These are phyloP conservation scores for Diploscapter pachys DNA, from an alignment of 1,140 invertebrate genomes.

Conservation along the genomic window DNA sequence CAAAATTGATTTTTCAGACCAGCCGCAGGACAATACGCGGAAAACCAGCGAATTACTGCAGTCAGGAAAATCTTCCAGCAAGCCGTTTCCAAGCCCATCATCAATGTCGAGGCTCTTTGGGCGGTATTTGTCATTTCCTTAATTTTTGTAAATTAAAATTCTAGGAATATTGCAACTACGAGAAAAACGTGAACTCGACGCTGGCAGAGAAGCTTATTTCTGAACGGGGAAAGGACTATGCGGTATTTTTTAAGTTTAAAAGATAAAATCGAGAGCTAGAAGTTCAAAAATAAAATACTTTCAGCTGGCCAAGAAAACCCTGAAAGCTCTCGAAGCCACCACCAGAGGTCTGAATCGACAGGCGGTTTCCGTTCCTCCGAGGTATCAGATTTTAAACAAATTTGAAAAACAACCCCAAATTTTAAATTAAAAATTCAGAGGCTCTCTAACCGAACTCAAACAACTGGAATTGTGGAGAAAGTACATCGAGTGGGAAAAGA, in stretches of 20 bases:
- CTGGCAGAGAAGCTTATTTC: constrained; percentile 91
- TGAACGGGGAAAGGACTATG: constrained; percentile 86
- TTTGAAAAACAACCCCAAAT: background rate
- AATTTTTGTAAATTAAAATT: too few relatives aligned
- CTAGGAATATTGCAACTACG: constrained; percentile 79
- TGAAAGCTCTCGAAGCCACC: constrained; percentile 77
- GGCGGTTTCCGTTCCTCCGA: constrained; percentile 65
- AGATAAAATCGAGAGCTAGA: constrained; percentile 57
- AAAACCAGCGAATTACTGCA: constrained; percentile 97
- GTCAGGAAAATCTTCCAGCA: constrained; percentile 93
- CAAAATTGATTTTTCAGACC: constrained; percentile 65
- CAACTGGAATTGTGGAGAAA: constrained; percentile 89
- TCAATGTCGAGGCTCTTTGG: constrained; percentile 95
- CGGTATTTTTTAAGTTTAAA: constrained; percentile 72
- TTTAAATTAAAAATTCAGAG: background rate
- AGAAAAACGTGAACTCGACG: constrained; percentile 88
- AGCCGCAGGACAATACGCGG: constrained; percentile 94
- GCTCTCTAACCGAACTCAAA: background rate
- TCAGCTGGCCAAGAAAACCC: constrained; percentile 72
- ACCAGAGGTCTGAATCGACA: constrained; percentile 84
- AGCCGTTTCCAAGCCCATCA: constrained; percentile 91
- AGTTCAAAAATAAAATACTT: constrained; percentile 73
- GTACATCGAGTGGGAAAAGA: constrained; percentile 94
- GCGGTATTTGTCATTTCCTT: too few relatives aligned
- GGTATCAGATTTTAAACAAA: constrained; percentile 26